Evolutionary conservation across 2,888 invertebrate species (phyloP), one percentile per base, ranked within the genome.

Genomic region (Erynnis tages): DNA sequence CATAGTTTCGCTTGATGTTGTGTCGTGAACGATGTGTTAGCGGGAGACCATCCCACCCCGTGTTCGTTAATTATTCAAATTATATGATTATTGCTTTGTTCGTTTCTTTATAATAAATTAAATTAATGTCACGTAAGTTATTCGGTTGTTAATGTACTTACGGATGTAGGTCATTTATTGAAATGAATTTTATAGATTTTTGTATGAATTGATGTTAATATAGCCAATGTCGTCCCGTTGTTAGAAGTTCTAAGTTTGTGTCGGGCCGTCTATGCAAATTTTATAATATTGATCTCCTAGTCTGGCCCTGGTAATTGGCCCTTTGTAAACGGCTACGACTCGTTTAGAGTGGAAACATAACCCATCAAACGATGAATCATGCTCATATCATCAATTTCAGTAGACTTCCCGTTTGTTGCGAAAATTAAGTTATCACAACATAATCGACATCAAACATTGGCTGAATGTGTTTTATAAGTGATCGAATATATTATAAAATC

Each of bases 121-220:
- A 21, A 62, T 61, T 64, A 56, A 62, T 65, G 65, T 66, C 59
- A 47, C 50, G 63, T 68, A 66, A 66, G 64, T 65, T 64, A 62
- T 64, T 69, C 63, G 58, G 62, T 71, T 63, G 58, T 62, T 71
- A 68, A 65, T 66, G 66, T 75, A 74, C 66, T 73, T 76, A 74
- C 76, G 69, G 65, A 67, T 67, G 67, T 75, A 77, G 66, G 53
- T 69, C 34, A 56, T 69, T 65, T 66, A 72, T 59, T 67, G 67
- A 60, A 47, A 69, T 66, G 56, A 62, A 69, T 62, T 65, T 63
- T 58, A 52, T 61, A 56, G 54, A 54, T 54, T 63, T 55, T 65
- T 62, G 60, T 63, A 56, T 45, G 34, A 13, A 21, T 32, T 17
- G 16, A 29, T 21, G 21, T 32, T 32, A 16, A 7, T 21, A 32